A percentile compares a stretch with the other conserved stretches of the same genome.
Conservation (phyloP, 2,888 invertebrate species). For the Ecliptopera silaceata region DNA sequence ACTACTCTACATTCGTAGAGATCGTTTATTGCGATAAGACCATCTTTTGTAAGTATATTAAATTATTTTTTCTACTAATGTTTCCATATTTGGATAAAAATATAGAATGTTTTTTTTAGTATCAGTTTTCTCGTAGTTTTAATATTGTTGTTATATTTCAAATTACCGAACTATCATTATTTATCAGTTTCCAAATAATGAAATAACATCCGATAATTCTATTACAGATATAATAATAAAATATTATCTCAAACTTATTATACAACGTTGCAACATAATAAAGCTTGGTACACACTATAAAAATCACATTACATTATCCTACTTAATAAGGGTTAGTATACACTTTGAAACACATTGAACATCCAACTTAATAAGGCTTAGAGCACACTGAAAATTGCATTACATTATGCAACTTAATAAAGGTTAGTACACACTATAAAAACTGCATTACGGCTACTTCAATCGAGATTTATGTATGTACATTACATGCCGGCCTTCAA, state of each 20-base stretch:
- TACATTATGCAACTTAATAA: too few relatives aligned
- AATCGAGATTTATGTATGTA: constrained; percentile 48
- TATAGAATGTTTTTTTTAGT: too few relatives aligned
- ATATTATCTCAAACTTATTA: constrained; percentile 3
- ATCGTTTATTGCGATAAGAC: too few relatives aligned
- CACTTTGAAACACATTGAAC: background rate
- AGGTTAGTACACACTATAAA: constrained; percentile 13
- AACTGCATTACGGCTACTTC: constrained; percentile 25
- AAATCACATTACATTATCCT: constrained; percentile 16
- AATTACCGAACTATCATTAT: too few relatives aligned
- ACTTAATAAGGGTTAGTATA: background rate
- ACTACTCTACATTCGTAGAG: too few relatives aligned
- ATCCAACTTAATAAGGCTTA: too few relatives aligned
- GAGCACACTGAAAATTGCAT: background rate
- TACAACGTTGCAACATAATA: constrained; percentile 17
- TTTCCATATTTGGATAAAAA: too few relatives aligned
- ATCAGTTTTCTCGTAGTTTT: too few relatives aligned
- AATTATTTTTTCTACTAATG: too few relatives aligned
- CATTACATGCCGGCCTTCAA: constrained; percentile 44
- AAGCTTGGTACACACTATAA: constrained; percentile 14
- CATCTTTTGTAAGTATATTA: too few relatives aligned
- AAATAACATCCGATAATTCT: background rate
- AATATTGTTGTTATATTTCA: too few relatives aligned
- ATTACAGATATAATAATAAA: background rate
- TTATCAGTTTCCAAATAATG: background rate